Percentiles rank a stretch among this genome's conserved stretches.
These are phyloP conservation scores for Gadopsis marmoratus DNA, from an alignment of 2,797 vertebrate species.

Conservation along the genomic window DNA sequence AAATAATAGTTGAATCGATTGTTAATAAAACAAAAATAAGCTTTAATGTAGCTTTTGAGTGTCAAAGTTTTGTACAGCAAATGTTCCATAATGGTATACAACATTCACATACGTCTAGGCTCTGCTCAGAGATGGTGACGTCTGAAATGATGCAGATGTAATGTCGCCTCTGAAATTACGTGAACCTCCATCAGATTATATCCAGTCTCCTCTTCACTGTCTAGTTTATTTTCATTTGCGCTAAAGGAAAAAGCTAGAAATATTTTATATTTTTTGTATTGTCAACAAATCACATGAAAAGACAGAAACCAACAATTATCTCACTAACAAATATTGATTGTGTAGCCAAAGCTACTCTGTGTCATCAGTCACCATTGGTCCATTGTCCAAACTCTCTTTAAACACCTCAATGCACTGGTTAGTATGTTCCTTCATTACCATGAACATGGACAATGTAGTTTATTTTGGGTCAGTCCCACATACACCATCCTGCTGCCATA, in stretches of 20 bases:
- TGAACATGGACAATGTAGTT: not conserved
- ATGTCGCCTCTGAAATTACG: not conserved
- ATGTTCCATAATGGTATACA: not conserved
- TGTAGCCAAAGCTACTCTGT: not conserved
- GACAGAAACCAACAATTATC: not conserved
- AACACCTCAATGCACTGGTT: not conserved
- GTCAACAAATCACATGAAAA: not conserved
- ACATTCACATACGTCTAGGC: not conserved
- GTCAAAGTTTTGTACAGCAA: not conserved
- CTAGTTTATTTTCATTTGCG: not conserved
- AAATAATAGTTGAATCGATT: not conserved
- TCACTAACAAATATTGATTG: not conserved
- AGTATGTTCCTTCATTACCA: not conserved
- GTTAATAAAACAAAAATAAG: not conserved
- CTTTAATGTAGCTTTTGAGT: not conserved
- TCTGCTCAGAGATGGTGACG: not conserved
- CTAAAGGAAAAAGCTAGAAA: not conserved
- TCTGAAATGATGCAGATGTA: not conserved
- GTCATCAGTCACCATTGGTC: not conserved
- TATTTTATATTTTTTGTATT: not conserved
- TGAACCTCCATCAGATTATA: not conserved
- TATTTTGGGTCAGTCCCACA: slow-evolving; percentile 5
- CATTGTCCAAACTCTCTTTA: too few relatives aligned
- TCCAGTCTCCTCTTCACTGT: not conserved
- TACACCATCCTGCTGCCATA: not conserved